Evolutionary conservation across 2,113 vertebrate species (phyloP), one percentile per base, ranked within the genome.

Genomic region (Isurus oxyrinchus): DNA sequence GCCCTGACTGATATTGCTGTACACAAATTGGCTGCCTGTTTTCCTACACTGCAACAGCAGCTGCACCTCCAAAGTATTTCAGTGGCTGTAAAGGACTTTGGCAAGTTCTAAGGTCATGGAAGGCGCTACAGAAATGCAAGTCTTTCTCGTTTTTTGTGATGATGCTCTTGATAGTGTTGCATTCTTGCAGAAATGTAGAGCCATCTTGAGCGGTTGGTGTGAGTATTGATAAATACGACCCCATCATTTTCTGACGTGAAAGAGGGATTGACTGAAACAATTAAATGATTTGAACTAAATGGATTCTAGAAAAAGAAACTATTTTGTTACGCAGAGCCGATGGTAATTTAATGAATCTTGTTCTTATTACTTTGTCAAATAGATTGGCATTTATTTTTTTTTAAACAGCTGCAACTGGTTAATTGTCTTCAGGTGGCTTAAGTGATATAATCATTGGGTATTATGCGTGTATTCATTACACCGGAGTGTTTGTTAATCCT

Each of bases 351-450:
- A 94, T 94, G 90, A 63, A 94, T 94, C 59, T 40, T 94, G 35
- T 94, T 94, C 19, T 63, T 63, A 66, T 63, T 93, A 61, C 10
- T 93, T 94, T 44, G 59, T 40, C 8, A 63, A 40, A 94, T 94
- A 59, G 31, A 35, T 61, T 94, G 87, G 55, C 27, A 3, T 57
- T 88, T 88, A 40, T 69, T 69, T 95, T 69, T n/a, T 27, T 72
- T 95, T 49, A 95, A 72, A 72, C 94, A 95, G 94, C 94, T 27
- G 44, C 66, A 53, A 72, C 23, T 69, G 66, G 94, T 53, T 95
- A 95, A 95, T 95, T 72, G 94, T 95, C 94, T 95, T 95, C 94
- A 95, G 66, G 94, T 67, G 61, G 94, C 66, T 95, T 69, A 95
- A 69, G 61, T 49, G 63, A 95, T 69, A 53, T 72, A 53, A 95